These are phyloP conservation scores for Spea multiplicata DNA, from an alignment of 2,113 vertebrate species.

Conservation along the genomic window DNA sequence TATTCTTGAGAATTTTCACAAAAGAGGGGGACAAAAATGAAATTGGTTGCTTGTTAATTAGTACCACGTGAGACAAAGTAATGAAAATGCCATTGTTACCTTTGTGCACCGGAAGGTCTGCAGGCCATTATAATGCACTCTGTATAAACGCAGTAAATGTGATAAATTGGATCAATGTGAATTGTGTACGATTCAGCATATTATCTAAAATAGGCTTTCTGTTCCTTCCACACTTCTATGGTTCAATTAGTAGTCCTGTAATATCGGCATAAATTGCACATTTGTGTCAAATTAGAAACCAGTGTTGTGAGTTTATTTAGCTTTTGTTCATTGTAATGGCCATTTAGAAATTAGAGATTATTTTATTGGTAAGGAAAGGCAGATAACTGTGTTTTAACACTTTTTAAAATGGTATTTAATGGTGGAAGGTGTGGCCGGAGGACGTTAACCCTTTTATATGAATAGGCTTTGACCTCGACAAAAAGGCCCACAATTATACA, in stretches of 20 bases:
- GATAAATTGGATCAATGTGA: constrained; percentile 54
- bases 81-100: no score
- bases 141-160: constrained; percentile 43
- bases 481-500: no score
- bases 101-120: background rate
- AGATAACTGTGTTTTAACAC: background rate
- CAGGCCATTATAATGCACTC: constrained; percentile 39
- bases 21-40: no score
- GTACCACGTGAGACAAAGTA: no score
- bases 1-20: no score
- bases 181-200: constrained; percentile 54
- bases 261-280: constrained; percentile 50
- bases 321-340: constrained; percentile 29
- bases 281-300: constrained; percentile 52
- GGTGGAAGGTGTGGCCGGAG: no score
- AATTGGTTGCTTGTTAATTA: no score
- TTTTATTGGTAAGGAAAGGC: background rate
- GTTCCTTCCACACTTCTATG: constrained; percentile 47
- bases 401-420: no score
- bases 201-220: constrained; percentile 57
- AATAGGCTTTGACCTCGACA: no score
- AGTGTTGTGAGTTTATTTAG: constrained; percentile 30
- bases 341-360: constrained; percentile 29
- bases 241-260: constrained; percentile 45
- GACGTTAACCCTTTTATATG: no score